These are phyloP conservation scores for Leuciscus waleckii DNA, from an alignment of 2,797 vertebrate genomes.

Conservation along the genomic window DNA sequence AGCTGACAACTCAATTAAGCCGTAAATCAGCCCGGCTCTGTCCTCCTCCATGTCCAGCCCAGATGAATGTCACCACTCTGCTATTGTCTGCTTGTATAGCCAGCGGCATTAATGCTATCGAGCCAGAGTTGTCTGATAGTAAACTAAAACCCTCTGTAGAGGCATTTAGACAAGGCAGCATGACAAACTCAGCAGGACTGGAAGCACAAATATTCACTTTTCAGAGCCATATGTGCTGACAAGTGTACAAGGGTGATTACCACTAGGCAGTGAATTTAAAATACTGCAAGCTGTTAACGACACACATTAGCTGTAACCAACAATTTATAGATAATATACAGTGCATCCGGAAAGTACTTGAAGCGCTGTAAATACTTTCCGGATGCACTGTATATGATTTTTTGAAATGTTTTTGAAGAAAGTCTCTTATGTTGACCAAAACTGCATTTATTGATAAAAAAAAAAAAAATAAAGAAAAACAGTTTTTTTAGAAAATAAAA, in stretches of 20 bases:
- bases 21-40: conserved; percentile 14
- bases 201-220: conserved; percentile 23
- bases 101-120: conserved; percentile 15
- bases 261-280: conserved; percentile 6
- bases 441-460: too few species aligned
- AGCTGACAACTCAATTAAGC: conserved; percentile 41
- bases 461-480: too few species aligned
- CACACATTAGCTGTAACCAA: neutral
- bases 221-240: neutral
- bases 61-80: conserved; percentile 29
- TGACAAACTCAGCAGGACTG: conserved; percentile 28
- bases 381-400: too few species aligned
- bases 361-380: too few species aligned
- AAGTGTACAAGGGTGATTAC: neutral
- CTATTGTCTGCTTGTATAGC: conserved; percentile 19
- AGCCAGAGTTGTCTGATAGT: conserved; percentile 20
- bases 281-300: neutral
- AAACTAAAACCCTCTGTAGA: neutral
- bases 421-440: too few species aligned
- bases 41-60: conserved; percentile 17
- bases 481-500: too few species aligned
- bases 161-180: conserved; percentile 22
- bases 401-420: neutral
- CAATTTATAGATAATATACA: neutral
- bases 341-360: too few species aligned